phyloP scores from a whole-genome alignment of 2,113 vertebrate species.

The Prolemur simus region DNA sequence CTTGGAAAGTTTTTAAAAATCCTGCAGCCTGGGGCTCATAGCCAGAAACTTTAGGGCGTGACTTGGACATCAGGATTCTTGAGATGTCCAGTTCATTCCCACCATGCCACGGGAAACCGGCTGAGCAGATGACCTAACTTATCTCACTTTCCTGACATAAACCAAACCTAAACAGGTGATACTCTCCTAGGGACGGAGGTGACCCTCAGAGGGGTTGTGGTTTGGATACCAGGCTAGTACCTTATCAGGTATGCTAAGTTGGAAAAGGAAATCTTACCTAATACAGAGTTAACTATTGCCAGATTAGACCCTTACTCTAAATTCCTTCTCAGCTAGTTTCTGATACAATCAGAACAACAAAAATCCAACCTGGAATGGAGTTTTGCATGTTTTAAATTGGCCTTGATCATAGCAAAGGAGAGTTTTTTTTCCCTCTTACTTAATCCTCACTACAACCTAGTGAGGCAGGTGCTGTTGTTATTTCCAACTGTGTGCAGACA shows the following conservation, averaged over 20 bases:
- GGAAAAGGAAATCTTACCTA: neutral
- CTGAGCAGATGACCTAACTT: neutral
- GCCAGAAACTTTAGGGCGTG: neutral
- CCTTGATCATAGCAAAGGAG: neutral
- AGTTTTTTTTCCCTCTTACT: neutral
- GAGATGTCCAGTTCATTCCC: neutral
- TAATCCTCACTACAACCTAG: neutral
- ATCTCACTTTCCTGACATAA: neutral
- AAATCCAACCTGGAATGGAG: neutral
- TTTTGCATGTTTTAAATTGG: neutral
- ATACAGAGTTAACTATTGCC: neutral
- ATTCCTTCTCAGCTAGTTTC: neutral
- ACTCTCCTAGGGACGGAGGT: neutral
- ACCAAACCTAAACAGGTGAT: neutral
- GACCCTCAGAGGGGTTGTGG: neutral
- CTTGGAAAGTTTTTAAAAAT: neutral
- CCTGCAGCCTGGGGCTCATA: neutral
- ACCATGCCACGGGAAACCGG: rapidly evolving
- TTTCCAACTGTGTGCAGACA: neutral
- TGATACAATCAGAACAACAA: neutral
- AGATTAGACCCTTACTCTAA: neutral
- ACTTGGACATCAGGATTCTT: neutral
- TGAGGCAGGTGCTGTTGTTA: neutral
- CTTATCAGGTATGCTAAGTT: neutral
- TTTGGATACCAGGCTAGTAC: neutral